Evolutionary conservation across 2,797 vertebrate genomes (phyloP).

Genomic region (Callimico goeldii): DNA sequence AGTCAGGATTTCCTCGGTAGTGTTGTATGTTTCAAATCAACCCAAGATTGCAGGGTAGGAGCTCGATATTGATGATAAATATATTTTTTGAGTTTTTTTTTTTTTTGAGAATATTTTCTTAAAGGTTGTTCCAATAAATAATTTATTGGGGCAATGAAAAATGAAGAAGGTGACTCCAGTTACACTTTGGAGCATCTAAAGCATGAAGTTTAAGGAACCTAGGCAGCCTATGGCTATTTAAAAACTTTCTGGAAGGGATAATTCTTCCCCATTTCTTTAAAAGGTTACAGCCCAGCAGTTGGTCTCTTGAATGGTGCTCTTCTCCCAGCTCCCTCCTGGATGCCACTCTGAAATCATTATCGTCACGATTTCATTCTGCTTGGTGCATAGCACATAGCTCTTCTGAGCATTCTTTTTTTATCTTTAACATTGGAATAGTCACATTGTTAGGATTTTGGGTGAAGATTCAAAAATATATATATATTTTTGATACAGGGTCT

Average conservation of each 20-base stretch:
- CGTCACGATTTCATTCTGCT: not conserved
- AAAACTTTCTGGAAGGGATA: not conserved
- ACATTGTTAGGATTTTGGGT: not conserved
- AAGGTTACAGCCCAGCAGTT: not conserved
- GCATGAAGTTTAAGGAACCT: conserved; percentile 33
- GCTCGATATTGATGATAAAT: conserved; percentile 30
- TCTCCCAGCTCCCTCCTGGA: not conserved
- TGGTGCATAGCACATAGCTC: not conserved
- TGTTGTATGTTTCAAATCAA: conserved; percentile 34
- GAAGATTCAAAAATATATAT: too few species aligned
- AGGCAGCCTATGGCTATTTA: not conserved
- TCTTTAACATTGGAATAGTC: conserved; percentile 2
- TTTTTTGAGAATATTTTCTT: conserved; percentile 41
- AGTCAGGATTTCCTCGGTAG: not conserved
- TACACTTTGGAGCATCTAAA: not conserved
- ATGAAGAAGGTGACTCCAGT: conserved; percentile 5
- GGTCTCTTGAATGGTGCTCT: not conserved
- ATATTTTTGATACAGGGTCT: not conserved
- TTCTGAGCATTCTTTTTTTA: not conserved
- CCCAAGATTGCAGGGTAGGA: not conserved
- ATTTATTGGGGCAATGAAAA: conserved; percentile 30
- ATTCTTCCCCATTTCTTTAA: not conserved
- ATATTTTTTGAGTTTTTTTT: not conserved
- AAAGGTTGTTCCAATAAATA: conserved; percentile 43
- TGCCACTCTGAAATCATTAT: not conserved